Evolutionary conservation across 1,140 invertebrate species (phyloP), one percentile per base, ranked within the genome.

Genomic region (Pseudomyrmex sp.): DNA sequence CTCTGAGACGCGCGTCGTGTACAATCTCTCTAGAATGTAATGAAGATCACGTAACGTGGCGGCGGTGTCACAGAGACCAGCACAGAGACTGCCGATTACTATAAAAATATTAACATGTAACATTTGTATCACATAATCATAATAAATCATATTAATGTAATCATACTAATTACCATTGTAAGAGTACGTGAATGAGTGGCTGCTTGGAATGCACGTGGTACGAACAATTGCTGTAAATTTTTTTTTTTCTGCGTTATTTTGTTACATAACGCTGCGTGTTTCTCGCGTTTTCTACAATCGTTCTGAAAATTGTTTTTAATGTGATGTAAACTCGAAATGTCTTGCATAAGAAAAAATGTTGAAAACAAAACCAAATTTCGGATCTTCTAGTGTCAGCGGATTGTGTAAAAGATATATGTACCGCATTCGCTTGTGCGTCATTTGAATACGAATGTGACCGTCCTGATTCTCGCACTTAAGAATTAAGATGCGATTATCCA

Each of bases 51-150:
- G 70, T 56, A 86, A 88, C 75, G 86, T 15, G 84, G 82, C 58
- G 75, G 85, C 65, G 69, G 79, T 88, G 89, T 90, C 86, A 90
- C 80, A 90, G 88, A 90, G 89, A 90, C 89, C 89, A 90, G 89
- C 89, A 80, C 88, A 86, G 88, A 90, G 89, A 90, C 89, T 90
- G 89, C 89, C 89, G 88, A 90, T 90, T 86, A 90, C 73, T 86
- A 83, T 90, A 90, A 90, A 90, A 72, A 80, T 88, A 83, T 88
- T 90, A 90, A 90, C 84, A 73, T 84, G 69, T 90, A 90, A 88
- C 84, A 88, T 90, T 82, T 90, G 84, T 90, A 90, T 88, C 86
- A 90, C 90, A 75, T 62, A 54, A 70, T 80, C 76, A 80, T 80
- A 86, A 87, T 84, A 82, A 90, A 86, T 35, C 35, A 35, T 35